Percentiles rank a stretch among this genome's conserved stretches.
Evolutionary conservation across 2,888 invertebrate species (phyloP).

Genomic region (Schizotus pectinicornis): DNA sequence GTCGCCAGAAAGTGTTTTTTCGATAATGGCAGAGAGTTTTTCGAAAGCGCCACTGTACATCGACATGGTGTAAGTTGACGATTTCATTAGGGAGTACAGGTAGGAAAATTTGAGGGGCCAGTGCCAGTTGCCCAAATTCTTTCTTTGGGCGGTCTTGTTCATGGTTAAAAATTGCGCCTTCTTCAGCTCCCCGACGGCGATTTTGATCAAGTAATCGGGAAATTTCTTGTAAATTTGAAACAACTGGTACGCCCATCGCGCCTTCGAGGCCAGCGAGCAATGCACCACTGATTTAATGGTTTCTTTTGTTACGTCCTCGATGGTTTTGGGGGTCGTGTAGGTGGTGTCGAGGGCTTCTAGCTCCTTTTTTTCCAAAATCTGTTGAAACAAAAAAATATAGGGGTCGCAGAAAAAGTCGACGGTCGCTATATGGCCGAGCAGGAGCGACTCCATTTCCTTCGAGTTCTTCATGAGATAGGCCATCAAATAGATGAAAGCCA

Average conservation of each 20-base stretch:
- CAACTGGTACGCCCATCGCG: conserved; percentile 71
- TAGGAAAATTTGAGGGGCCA: conserved; percentile 57
- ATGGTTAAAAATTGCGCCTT: conserved; percentile 65
- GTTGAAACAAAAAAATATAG: conserved; percentile 14
- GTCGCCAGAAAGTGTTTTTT: conserved; percentile 4
- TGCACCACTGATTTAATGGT: conserved; percentile 68
- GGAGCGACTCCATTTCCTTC: conserved; percentile 35
- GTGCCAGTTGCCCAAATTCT: conserved; percentile 33
- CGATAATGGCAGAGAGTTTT: conserved; percentile 21
- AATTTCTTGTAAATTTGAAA: conserved; percentile 76
- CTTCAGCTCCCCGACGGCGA: conserved; percentile 66
- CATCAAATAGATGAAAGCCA: conserved; percentile 41
- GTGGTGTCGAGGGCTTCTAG: conserved; percentile 21
- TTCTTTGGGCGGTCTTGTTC: conserved; percentile 36
- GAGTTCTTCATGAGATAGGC: conserved; percentile 38
- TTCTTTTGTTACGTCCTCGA: conserved; percentile 62
- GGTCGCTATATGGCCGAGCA: conserved; percentile 36
- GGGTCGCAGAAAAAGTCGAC: conserved; percentile 40
- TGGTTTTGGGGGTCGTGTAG: conserved; percentile 56
- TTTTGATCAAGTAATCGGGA: conserved; percentile 67
- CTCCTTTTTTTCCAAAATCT: conserved; percentile 21
- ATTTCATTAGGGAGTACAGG: conserved; percentile 55
- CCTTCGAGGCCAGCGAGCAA: conserved; percentile 67
- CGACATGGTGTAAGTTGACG: conserved; percentile 33
- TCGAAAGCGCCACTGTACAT: conserved; percentile 38